These are phyloP conservation scores for Thryonomys swinderianus DNA, from an alignment of 2,113 vertebrate genomes.

Conservation along the genomic window DNA sequence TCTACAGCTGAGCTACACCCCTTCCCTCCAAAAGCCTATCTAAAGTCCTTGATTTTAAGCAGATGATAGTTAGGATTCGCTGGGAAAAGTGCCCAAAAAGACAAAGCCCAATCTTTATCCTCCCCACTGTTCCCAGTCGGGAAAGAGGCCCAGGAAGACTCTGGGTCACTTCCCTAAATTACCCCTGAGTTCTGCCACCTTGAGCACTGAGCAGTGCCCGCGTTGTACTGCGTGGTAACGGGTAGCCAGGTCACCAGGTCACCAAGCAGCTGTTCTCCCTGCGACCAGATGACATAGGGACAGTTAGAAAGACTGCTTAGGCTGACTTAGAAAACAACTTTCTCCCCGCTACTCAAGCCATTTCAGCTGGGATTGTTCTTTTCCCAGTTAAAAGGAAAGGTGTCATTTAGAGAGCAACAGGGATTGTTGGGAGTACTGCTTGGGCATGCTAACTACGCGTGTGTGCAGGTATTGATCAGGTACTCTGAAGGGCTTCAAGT, in stretches of 20 bases:
- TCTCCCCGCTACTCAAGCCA: not conserved
- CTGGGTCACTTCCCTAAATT: not conserved
- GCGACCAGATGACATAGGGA: not conserved
- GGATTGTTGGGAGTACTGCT: not conserved
- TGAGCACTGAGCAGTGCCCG: not conserved
- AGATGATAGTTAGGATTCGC: constrained; percentile 3
- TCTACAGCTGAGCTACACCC: not conserved
- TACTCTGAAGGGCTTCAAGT: not conserved
- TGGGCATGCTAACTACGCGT: no score
- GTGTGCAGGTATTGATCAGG: not conserved
- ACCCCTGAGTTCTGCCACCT: not conserved
- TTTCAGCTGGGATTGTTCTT: not conserved
- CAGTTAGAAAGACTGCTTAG: not conserved
- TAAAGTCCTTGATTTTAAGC: not conserved
- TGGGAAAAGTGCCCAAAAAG: not conserved
- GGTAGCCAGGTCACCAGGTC: not conserved
- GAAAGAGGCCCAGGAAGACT: not conserved
- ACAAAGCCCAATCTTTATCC: not conserved
- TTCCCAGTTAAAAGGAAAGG: not conserved
- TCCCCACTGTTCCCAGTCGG: not conserved
- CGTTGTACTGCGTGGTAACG: not conserved
- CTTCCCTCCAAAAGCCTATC: not conserved
- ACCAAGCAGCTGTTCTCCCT: not conserved
- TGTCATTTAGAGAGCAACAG: not conserved
- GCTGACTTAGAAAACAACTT: not conserved